Percentiles rank a stretch among this genome's conserved stretches.
Evolutionary conservation across 1,140 invertebrate species (phyloP).

Genomic region (Druon quercuslanigerum): DNA sequence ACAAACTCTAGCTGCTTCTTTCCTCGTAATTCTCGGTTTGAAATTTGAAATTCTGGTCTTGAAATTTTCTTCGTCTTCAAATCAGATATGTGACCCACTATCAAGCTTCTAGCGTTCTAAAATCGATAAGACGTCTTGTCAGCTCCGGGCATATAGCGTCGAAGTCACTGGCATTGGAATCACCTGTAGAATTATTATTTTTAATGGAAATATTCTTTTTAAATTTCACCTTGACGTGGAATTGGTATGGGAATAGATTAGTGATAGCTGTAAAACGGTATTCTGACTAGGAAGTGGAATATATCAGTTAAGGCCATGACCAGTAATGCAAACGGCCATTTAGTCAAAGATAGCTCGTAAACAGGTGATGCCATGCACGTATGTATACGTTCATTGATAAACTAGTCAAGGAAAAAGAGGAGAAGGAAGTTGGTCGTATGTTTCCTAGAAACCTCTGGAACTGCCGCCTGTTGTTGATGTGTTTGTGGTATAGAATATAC

Average conservation of each 20-base stretch:
- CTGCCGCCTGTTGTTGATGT: conserved; percentile 37
- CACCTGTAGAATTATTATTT: conserved; percentile 4
- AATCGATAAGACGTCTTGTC: conserved; percentile 8
- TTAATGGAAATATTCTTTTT: background rate
- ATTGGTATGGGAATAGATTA: background rate
- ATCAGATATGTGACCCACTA: too few species aligned
- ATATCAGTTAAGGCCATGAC: background rate
- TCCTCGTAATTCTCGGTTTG: too few species aligned
- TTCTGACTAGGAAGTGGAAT: conserved; percentile 7
- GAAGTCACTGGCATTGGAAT: conserved; percentile 35
- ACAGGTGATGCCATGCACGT: conserved; percentile 56
- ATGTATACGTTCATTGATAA: conserved; percentile 59
- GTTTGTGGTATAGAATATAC: conserved; percentile 34
- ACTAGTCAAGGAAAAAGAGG: conserved; percentile 42
- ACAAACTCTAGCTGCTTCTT: too few species aligned
- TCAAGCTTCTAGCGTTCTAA: background rate
- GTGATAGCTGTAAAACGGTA: background rate
- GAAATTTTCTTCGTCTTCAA: too few species aligned
- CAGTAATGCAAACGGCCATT: conserved; percentile 3
- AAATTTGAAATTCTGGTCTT: too few species aligned
- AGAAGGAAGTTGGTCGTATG: conserved; percentile 24
- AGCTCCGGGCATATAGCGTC: conserved; percentile 1
- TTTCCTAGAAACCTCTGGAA: conserved; percentile 37
- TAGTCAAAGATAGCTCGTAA: conserved; percentile 45
- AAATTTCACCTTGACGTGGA: too few species aligned